Percentiles rank a stretch among this genome's conserved stretches.
Conservation (phyloP, 2,888 invertebrate genomes). For the Phoenoteleia sp. region DNA sequence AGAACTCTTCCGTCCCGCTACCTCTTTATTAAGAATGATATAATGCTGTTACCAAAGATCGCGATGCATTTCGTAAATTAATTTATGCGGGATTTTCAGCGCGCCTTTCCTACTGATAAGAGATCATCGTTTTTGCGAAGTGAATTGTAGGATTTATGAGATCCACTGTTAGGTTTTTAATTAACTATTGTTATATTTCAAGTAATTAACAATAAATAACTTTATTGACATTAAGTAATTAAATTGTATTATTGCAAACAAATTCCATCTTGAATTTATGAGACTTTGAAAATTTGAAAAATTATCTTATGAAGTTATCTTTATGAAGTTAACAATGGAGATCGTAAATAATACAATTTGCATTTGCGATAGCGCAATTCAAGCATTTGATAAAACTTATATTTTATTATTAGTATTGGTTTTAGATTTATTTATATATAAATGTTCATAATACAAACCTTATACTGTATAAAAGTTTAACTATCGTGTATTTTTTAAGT, state of each 20-base stretch:
- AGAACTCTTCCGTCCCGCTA: neutral
- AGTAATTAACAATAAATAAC: no score
- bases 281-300: no score
- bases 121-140: neutral
- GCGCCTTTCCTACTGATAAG: neutral
- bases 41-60: neutral
- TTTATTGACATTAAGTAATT: no score
- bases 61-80: neutral
- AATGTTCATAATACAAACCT: neutral
- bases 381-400: neutral
- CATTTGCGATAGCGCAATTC: neutral
- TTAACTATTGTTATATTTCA: no score
- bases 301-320: no score
- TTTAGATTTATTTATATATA: neutral
- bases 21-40: neutral
- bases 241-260: no score
- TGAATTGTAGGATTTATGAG: no score
- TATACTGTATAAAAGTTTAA: slow-evolving; percentile 3
- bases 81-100: neutral
- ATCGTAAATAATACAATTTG: neutral
- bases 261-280: no score
- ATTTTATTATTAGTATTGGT: neutral
- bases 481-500: neutral
- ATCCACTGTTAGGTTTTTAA: no score
- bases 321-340: neutral